Evolutionary conservation across 2,113 vertebrate species (phyloP).

Genomic region (Laticauda laticaudata): DNA sequence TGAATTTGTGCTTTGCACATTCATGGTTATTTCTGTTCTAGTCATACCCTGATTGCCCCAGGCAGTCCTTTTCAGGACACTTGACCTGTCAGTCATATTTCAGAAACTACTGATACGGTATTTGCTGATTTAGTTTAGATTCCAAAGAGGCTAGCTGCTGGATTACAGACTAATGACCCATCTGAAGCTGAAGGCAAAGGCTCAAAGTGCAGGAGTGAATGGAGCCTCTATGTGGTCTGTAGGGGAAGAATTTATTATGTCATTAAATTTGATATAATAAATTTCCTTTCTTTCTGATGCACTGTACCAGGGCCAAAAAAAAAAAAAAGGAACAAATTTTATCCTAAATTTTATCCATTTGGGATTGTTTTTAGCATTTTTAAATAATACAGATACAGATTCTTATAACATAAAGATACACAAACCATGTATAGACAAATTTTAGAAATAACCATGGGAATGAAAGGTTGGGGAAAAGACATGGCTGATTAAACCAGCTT

Average conservation of each 20-base stretch:
- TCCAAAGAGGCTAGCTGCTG: constrained; percentile 69
- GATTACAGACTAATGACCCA: constrained; percentile 81
- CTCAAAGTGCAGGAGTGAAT: constrained; percentile 79
- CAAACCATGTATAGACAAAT: not conserved
- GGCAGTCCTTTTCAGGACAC: constrained; percentile 76
- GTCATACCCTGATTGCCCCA: constrained; percentile 66
- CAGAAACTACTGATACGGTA: constrained; percentile 74
- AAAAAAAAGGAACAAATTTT: constrained; percentile 55
- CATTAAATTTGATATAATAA: constrained; percentile 77
- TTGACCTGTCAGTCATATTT: constrained; percentile 80
- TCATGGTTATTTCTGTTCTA: constrained; percentile 69
- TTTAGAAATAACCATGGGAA: constrained; percentile 45
- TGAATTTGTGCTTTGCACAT: constrained; percentile 66
- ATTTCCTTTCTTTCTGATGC: constrained; percentile 71
- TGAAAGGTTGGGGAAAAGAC: constrained; percentile 54
- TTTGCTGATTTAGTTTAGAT: constrained; percentile 76
- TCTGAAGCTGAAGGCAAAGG: constrained; percentile 78
- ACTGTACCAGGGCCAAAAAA: constrained; percentile 17
- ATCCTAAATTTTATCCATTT: not conserved
- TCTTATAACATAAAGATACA: constrained; percentile 7
- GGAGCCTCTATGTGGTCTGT: constrained; percentile 72
- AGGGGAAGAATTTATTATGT: constrained; percentile 78
- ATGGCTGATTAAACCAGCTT: constrained; percentile 58
- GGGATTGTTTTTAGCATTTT: constrained; percentile 30
- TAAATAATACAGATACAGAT: constrained; percentile 57